Base-by-base conservation (phyloP, 35 echinoderm and acorn worm genomes). In the Diadema setosum region DNA sequence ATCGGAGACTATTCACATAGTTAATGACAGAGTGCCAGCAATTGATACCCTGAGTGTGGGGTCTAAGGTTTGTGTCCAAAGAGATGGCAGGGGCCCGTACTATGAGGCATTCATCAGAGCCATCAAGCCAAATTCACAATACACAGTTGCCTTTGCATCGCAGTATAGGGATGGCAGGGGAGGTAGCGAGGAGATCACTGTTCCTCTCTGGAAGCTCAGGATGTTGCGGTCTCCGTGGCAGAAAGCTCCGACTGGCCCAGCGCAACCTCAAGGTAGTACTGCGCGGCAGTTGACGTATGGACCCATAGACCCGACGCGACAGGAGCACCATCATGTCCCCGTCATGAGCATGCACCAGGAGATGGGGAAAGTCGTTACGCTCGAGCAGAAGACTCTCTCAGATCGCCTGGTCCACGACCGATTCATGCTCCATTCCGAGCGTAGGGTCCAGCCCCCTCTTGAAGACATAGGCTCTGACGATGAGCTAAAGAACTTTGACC, bases 401-500 rank as follows among this genome's bases (percentile, higher is more conserved):
- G 46, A 81, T 32, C 42, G 45, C 2, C 81, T 60, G 17, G 31
- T 52, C 81, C 81, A 83, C 34, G 81, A 60, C 25, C 14, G 65
- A 42, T 25, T n/a, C 35, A 25, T 35, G 8, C 39, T 74, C 24
- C 24, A 3, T n/a, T 23, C 12, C 39, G 21, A 75, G 16, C 41
- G 48, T 78, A 81, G 57, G 67, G 87, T 49, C 21, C 70, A 82
- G 36, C 21, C 48, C 57, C 75, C 76, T 20, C 36, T 61, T 12
- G 80, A 88, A 11, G 86, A 83, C 39, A 85, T 85, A 24, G 95
- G 81, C 17, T 98, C 95, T 0, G 95, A 94, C 30, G 88, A 94
- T 76, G 95, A 98, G n/a, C 89, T 98, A 8, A 88, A 98, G 70
- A 78, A 78, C n/a, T 78, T 78, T 78, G 90, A 91, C 31, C 82